Base-by-base conservation (phyloP, 2,113 vertebrate species). In the Dissostichus mawsoni region DNA sequence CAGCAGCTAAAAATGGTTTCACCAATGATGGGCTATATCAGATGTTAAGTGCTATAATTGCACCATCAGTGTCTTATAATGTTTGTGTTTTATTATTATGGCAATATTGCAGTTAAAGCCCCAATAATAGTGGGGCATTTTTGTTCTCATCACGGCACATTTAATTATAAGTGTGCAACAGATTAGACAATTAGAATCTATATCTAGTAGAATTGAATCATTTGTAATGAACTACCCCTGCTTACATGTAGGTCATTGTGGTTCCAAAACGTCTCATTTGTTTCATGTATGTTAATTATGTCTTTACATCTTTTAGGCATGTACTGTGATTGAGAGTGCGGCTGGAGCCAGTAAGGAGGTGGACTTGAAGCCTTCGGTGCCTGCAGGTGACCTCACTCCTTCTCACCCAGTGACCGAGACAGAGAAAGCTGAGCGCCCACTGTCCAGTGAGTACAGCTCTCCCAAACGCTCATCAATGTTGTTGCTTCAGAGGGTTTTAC, bases 371-470 rank as follows among this genome's bases (percentile, higher is more conserved):
- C 66, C 87, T 29, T 85, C 52, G 6, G 89, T 90, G 47, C 78
- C 90, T 52, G 50, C 78, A 73, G 76, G 69, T 20, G 85, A 85
- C 65, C 77, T 56, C 72, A 69, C 87, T 48, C 72, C 88, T 45
- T 84, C 92, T 64, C 70, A 61, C 8, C 81, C 82, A 1, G 70
- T 25, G 59, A 91, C 86, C 79, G 93, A 93, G 71, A 50, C 91
- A 52, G 93, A 94, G 44, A 87, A 86, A 76, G 58, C 57, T 6
- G 93, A 94, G 41, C 61, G 8, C 47, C 90, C 90, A 64, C 86
- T 69, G 78, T 88, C 93, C 87, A 91, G 95, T 96, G 78, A 96
- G 95, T 94, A 59, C n/a, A 57, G 1, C 25, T 51, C 29, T 20
- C 29, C n/a, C 50, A 33, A 13, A 78, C 65, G 12, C 13, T 44